Conservation (phyloP, 2,113 vertebrate genomes). For the cat (Felis catus) region DNA sequence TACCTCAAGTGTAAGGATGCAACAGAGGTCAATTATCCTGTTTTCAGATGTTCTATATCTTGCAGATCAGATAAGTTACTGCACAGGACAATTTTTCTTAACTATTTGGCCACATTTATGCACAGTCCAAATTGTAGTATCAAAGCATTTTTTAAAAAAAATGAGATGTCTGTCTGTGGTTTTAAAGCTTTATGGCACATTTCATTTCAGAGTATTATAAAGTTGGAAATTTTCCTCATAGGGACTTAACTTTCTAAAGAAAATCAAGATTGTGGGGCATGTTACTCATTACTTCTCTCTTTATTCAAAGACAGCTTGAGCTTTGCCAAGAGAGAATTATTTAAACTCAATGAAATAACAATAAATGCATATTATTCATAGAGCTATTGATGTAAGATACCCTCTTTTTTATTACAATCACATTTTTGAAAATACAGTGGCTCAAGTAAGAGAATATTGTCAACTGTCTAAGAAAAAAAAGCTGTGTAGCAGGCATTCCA, state of each 20-base stretch:
- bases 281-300: neutral
- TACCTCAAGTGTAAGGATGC: neutral
- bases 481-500: neutral
- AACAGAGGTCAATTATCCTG: neutral
- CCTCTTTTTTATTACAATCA: neutral
- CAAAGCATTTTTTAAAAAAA: neutral
- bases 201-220: neutral
- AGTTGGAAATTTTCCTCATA: neutral
- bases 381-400: neutral
- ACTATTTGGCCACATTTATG: neutral
- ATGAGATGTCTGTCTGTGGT: neutral
- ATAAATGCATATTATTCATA: neutral
- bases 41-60: neutral
- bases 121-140: neutral
- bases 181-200: neutral
- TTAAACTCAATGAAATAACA: neutral
- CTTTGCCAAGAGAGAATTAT: neutral
- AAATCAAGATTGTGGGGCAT: neutral
- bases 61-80: neutral
- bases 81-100: neutral
- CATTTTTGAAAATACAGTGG: neutral
- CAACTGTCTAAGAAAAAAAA: neutral
- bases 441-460: neutral
- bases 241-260: neutral
- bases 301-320: neutral